Evolutionary conservation across 2,888 invertebrate species (phyloP).

Genomic region (Craniophora ligustri): DNA sequence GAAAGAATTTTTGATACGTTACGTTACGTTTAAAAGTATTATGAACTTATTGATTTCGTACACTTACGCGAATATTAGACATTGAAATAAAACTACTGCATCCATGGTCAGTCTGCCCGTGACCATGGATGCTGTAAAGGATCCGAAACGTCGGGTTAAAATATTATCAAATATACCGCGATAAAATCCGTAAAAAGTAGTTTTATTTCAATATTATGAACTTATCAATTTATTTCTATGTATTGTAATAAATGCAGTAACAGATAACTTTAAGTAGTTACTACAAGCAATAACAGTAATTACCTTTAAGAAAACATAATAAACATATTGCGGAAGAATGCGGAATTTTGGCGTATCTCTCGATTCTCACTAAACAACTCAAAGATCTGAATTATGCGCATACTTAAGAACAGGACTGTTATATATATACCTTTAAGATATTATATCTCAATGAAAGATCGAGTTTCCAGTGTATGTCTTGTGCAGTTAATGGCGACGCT

Average conservation of each 20-base stretch:
- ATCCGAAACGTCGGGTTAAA: no score
- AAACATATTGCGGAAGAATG: conserved; percentile 18
- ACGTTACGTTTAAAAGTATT: no score
- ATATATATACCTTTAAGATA: conserved; percentile 13
- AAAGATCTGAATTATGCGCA: conserved; percentile 32
- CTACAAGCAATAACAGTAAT: conserved; percentile 31
- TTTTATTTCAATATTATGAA: no score
- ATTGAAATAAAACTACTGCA: no score
- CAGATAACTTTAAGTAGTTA: conserved; percentile 9
- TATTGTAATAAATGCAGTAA: conserved; percentile 7
- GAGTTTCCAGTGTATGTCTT: conserved; percentile 8
- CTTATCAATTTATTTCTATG: no score
- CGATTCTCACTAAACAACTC: conserved; percentile 13
- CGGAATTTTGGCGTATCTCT: conserved; percentile 30
- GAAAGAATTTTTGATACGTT: no score
- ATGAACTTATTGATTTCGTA: no score
- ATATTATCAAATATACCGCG: no score
- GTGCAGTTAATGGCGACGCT: neutral
- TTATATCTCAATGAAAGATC: conserved; percentile 27
- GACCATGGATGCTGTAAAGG: no score
- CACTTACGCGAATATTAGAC: no score
- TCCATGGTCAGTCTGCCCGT: no score
- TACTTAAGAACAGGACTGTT: conserved; percentile 17
- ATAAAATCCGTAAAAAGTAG: no score
- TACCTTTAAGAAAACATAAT: conserved; percentile 11